Evolutionary conservation across 2,797 vertebrate species (phyloP).

Genomic region (Tinamus major): DNA sequence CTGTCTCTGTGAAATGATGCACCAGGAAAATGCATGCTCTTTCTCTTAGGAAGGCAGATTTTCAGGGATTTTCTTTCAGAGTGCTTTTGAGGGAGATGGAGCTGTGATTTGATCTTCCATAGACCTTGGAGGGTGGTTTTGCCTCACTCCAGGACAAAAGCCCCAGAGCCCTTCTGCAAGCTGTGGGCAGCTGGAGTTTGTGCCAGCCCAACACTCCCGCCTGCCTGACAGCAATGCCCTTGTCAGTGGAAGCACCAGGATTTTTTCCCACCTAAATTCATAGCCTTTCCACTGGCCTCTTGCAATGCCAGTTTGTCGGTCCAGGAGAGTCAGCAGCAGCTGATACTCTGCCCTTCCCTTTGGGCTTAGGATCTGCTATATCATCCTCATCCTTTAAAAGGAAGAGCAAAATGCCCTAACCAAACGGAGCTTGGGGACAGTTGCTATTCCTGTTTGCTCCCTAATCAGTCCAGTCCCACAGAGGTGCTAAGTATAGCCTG

Average conservation of each 20-base stretch:
- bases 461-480: neutral
- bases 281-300: fast-evolving
- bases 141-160: neutral
- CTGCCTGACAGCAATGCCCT: neutral
- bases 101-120: neutral
- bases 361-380: neutral
- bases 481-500: neutral
- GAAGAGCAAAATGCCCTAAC: neutral
- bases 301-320: neutral
- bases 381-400: neutral
- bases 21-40: neutral
- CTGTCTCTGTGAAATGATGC: neutral
- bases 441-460: neutral
- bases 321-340: neutral
- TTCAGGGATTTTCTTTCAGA: neutral
- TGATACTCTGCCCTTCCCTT: neutral
- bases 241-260: neutral
- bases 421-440: neutral
- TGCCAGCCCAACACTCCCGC: neutral
- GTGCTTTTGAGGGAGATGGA: fast-evolving
- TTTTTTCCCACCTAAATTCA: neutral
- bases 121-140: neutral
- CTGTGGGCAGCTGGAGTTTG: neutral
- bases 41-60: neutral
- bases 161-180: neutral